A percentile compares a stretch with the other conserved stretches of the same genome.
phyloP scores from a whole-genome alignment of 2,888 invertebrate species.

The Acanthosepion pharaonis region DNA sequence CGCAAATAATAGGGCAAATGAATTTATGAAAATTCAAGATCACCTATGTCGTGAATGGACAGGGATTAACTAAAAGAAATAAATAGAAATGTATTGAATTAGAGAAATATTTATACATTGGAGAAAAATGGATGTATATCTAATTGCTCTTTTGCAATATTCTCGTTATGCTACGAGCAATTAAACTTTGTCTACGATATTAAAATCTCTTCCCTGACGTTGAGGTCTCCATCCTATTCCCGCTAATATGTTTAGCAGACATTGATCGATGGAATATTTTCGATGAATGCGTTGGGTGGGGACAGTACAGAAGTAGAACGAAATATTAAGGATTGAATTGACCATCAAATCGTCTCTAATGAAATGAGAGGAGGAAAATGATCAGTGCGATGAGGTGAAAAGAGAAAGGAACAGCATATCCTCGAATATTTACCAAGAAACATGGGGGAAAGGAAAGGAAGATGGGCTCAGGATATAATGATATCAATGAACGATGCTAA shows the following conservation, averaged over 20 bases:
- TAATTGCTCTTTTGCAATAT: not conserved
- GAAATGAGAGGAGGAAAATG: not conserved
- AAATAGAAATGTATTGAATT: too few species aligned
- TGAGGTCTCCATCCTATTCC: not conserved
- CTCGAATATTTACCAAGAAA: not conserved
- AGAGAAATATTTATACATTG: too few species aligned
- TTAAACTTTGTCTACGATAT: not conserved
- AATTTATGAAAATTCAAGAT: too few species aligned
- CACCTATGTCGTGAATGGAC: too few species aligned
- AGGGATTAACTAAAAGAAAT: too few species aligned
- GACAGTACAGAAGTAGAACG: not conserved
- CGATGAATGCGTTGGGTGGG: not conserved
- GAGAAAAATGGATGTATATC: too few species aligned
- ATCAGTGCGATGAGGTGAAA: not conserved
- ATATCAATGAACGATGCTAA: not conserved
- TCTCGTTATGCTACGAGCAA: not conserved
- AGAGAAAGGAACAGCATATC: not conserved
- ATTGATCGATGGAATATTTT: not conserved
- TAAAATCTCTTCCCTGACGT: not conserved
- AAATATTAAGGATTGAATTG: not conserved
- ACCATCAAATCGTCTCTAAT: not conserved
- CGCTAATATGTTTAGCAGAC: not conserved
- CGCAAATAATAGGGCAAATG: too few species aligned
- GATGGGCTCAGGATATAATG: not conserved
- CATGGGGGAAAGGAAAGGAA: not conserved